Percentiles rank a stretch among this genome's conserved stretches.
These are phyloP conservation scores for Protaetia brevitarsis DNA, from an alignment of 1,140 invertebrate species.

Conservation along the genomic window DNA sequence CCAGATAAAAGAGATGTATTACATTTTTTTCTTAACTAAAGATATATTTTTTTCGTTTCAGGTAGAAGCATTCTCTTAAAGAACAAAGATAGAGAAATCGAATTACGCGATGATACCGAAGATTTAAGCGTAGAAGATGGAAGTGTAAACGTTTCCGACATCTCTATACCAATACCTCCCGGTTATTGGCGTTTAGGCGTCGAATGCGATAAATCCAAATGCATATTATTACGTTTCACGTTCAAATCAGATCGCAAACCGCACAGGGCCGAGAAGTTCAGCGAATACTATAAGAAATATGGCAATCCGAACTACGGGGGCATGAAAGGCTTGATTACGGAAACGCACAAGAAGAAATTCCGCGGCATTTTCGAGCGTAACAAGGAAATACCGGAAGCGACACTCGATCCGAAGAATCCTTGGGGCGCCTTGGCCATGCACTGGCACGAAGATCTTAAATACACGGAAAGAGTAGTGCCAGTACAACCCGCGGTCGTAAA, in stretches of 20 bases:
- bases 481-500: not conserved
- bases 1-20: too few relatives aligned
- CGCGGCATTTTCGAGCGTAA: conserved; percentile 51
- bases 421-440: conserved; percentile 67
- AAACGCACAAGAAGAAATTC: conserved; percentile 55
- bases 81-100: conserved; percentile 41
- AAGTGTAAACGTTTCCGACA: conserved; percentile 50
- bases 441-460: conserved; percentile 62
- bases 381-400: conserved; percentile 44
- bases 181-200: conserved; percentile 74
- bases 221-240: conserved; percentile 71
- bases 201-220: conserved; percentile 59
- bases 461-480: conserved; percentile 34
- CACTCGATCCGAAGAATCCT: conserved; percentile 59
- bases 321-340: conserved; percentile 37
- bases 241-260: conserved; percentile 63
- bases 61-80: conserved; percentile 41
- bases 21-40: not conserved
- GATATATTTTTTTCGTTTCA: too few relatives aligned
- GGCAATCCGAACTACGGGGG: conserved; percentile 64
- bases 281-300: conserved; percentile 63
- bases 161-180: conserved; percentile 60
- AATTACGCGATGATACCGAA: conserved; percentile 43
- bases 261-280: conserved; percentile 58
- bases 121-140: conserved; percentile 18